phyloP scores from a whole-genome alignment of 2,113 vertebrate species.

The Furnarius figulus region DNA sequence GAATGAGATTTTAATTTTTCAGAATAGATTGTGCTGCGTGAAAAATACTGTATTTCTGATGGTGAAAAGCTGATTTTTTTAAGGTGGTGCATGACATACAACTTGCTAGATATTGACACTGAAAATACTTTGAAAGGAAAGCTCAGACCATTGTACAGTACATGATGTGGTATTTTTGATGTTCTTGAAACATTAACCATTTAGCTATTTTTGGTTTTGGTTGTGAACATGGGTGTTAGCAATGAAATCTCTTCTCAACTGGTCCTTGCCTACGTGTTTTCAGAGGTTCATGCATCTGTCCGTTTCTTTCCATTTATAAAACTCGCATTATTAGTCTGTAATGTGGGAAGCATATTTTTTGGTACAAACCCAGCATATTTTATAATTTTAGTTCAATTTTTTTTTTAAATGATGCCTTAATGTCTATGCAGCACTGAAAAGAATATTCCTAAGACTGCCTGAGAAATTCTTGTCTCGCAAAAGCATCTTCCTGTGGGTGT shows the following conservation, averaged over 20 bases:
- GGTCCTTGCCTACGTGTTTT: neutral
- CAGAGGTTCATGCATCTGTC: neutral
- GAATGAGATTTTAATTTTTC: neutral
- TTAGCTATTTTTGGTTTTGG: neutral
- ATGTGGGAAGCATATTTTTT: neutral
- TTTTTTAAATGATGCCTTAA: neutral
- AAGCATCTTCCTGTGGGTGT: neutral
- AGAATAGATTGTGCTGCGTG: neutral
- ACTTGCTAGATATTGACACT: rapidly evolving
- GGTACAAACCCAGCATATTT: neutral
- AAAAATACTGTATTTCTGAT: neutral
- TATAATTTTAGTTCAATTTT: neutral
- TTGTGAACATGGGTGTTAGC: neutral
- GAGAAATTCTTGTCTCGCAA: neutral
- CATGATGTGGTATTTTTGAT: neutral
- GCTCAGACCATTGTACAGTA: neutral
- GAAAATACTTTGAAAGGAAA: neutral
- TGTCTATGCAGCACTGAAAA: neutral
- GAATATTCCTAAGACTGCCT: neutral
- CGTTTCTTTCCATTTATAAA: neutral
- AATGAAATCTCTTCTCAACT: neutral
- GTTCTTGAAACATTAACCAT: neutral
- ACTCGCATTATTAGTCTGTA: neutral
- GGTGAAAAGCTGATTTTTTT: neutral
- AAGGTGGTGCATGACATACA: neutral